Conservation (phyloP, 2,113 vertebrate genomes). For the Mugil cephalus region DNA sequence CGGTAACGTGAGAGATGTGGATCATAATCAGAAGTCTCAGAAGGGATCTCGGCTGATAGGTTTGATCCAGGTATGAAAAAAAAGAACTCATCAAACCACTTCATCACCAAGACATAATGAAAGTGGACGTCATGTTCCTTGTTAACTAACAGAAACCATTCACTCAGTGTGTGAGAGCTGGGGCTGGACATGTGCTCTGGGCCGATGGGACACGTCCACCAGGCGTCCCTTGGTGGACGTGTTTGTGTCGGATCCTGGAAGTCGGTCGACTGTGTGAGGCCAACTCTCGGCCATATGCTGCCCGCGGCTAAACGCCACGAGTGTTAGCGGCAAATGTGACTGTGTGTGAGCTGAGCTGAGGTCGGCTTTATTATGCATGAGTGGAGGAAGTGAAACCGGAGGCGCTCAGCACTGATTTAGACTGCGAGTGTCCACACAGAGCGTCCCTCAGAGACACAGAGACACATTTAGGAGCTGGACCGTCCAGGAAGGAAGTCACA, state of each 20-base stretch:
- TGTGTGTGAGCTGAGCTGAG: background rate
- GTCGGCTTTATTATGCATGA: background rate
- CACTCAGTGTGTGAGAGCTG: background rate
- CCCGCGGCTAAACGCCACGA: slow-evolving; percentile 12
- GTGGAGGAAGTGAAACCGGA: background rate
- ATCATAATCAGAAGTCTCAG: background rate
- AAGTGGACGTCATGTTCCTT: too few species aligned
- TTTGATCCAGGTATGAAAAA: background rate
- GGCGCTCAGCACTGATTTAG: background rate
- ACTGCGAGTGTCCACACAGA: too few species aligned
- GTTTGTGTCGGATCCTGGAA: slow-evolving; percentile 19
- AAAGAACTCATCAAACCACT: too few species aligned
- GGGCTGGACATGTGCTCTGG: slow-evolving; percentile 5
- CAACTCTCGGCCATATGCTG: slow-evolving; percentile 2
- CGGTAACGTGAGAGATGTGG: background rate
- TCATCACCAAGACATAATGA: too few species aligned
- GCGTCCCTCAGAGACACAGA: too few species aligned
- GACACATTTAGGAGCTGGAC: too few species aligned
- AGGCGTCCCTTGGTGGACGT: slow-evolving; percentile 14
- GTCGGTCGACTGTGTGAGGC: slow-evolving; percentile 18
- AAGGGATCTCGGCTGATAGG: background rate
- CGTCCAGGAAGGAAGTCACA: too few species aligned
- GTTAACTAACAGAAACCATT: too few species aligned
- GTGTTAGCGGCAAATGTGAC: slow-evolving; percentile 6
- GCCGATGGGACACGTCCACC: slow-evolving; percentile 17